Base-by-base conservation (phyloP, 2,797 vertebrate species). In the Acanthiza pusilla region DNA sequence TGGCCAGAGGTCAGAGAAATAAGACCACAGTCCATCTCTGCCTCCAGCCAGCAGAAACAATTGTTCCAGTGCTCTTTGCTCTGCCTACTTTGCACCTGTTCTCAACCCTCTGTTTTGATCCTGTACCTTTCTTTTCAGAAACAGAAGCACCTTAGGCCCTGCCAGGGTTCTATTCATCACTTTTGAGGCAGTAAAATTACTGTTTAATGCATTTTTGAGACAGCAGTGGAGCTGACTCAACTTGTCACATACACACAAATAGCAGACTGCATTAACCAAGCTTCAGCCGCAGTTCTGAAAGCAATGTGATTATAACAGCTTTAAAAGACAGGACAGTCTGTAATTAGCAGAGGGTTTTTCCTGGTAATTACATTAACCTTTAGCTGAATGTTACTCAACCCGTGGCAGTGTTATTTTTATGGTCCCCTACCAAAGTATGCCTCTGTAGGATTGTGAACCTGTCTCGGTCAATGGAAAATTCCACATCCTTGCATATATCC, bases 381-480 rank as follows among this genome's bases (percentile, higher is more conserved):
- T 58, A 87, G 68, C 6, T 87, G 77, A 94, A 91, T 23, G 68
- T 94, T 93, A 85, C 45, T 75, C 84, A 88, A 26, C 58, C 74
- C 43, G 79, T 67, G 65, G 38, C 10, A 6, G 62, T 60, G 68
- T 62, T 70, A 85, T 91, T 93, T 91, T 88, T 93, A 65, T 58
- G 47, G 73, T 92, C 22, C 53, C 26, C 20, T 82, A 68, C 20
- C 34, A 76, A 89, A 73, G 43, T 53, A 21, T 36, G 54, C 48
- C 25, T 55, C 62, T 26, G 30, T 30, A 80, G 50, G 53, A 68
- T 50, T 81, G 72, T 34, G 5, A 90, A 73, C 51, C 29, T 60
- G 22, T 55, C 63, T 88, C 5, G 4, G 27, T 68, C 42, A 62
- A 73, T 87, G 95, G 96, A 97, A 97, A 97, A 97, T 97, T 96